phyloP scores from a whole-genome alignment of 2,113 vertebrate species.

The Phasianus colchicus region DNA sequence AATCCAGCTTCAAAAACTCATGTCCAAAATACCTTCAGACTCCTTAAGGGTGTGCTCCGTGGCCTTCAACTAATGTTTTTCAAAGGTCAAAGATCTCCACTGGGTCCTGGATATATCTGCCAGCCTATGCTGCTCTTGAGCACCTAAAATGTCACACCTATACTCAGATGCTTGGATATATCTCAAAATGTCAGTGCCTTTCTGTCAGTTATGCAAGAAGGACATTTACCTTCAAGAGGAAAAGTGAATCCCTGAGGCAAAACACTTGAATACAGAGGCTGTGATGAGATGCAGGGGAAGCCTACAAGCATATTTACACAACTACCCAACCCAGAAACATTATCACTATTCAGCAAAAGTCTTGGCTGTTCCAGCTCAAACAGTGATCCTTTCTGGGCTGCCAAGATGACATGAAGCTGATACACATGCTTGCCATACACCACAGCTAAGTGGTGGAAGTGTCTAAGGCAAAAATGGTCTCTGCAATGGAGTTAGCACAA shows the following conservation, averaged over 20 bases:
- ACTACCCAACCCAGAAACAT: background rate
- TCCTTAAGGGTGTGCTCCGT: background rate
- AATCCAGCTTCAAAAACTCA: background rate
- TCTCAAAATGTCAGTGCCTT: background rate
- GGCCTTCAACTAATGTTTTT: background rate
- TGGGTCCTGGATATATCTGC: background rate
- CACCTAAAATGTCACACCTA: background rate
- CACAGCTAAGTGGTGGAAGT: background rate
- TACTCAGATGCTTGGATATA: background rate
- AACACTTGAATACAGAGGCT: background rate
- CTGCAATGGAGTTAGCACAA: background rate
- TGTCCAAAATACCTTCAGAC: background rate
- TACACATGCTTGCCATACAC: background rate
- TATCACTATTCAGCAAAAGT: slow-evolving; percentile 8
- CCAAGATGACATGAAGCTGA: background rate
- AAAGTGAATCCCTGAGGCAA: background rate
- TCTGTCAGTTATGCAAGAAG: background rate
- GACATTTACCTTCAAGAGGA: background rate
- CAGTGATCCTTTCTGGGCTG: background rate
- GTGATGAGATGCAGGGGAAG: background rate
- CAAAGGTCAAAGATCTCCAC: background rate
- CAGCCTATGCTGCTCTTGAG: background rate
- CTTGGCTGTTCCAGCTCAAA: background rate
- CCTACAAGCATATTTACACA: background rate
- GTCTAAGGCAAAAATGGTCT: slow-evolving; percentile 22